Conservation (phyloP, 2,888 invertebrate genomes). For the Ophioninae sp. region DNA sequence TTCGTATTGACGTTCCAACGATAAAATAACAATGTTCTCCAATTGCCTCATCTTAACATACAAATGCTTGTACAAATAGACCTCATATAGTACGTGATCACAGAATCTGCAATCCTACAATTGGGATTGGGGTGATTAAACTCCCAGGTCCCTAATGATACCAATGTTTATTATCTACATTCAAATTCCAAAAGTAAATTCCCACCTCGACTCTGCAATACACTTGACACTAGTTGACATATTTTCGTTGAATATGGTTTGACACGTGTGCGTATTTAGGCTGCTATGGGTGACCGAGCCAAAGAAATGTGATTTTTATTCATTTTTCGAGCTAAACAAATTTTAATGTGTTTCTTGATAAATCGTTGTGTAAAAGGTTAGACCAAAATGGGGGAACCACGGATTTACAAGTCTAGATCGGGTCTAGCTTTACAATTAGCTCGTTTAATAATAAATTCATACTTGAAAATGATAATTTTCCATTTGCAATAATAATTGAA, state of each 20-base stretch:
- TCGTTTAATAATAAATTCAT: too few relatives aligned
- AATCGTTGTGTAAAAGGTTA: too few relatives aligned
- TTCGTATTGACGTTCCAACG: not conserved
- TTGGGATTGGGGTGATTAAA: conserved; percentile 16
- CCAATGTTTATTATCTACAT: not conserved
- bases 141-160: not conserved
- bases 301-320: not conserved
- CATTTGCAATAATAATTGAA: too few relatives aligned
- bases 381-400: too few relatives aligned
- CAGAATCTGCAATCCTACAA: conserved; percentile 2
- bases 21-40: not conserved
- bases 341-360: too few relatives aligned
- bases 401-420: too few relatives aligned
- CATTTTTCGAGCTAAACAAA: not conserved
- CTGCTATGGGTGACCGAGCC: not conserved
- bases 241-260: not conserved
- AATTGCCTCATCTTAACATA: not conserved
- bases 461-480: too few relatives aligned
- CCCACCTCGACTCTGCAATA: not conserved
- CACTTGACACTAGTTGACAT: not conserved
- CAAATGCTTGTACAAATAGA: not conserved
- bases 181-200: conserved; percentile 11
- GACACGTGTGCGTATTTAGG: not conserved
- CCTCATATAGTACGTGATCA: not conserved
- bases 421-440: too few relatives aligned